Percentiles rank a stretch among this genome's conserved stretches.
Conservation (phyloP, 2,888 invertebrate genomes). For the Pyrrhia umbra region DNA sequence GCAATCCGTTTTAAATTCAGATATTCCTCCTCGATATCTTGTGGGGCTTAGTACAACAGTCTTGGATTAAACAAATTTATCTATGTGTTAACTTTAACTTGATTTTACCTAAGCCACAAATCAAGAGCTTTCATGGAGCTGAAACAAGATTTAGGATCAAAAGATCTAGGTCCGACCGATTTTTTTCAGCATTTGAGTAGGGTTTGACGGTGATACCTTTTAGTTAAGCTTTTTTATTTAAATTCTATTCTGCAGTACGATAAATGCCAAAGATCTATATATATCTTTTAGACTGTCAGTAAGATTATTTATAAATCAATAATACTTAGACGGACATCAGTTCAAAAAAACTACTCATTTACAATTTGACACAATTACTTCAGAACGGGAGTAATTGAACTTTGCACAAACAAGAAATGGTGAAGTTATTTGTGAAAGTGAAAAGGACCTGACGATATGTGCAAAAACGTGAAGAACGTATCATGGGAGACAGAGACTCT, state of each 20-base stretch:
- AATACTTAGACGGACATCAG: not conserved
- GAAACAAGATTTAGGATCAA: conserved; percentile 22
- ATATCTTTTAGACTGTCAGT: not conserved
- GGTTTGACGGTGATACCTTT: conserved; percentile 19
- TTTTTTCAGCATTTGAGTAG: conserved; percentile 40
- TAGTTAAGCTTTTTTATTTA: conserved; percentile 16
- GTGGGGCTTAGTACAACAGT: not conserved
- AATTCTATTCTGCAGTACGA: conserved; percentile 36
- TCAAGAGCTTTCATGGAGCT: conserved; percentile 32
- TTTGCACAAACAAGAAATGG: conserved; percentile 42
- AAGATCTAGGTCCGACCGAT: conserved; percentile 5
- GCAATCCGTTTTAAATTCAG: not conserved
- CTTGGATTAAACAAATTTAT: conserved; percentile 6
- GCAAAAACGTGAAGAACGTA: conserved; percentile 83
- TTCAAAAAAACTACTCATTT: conserved; percentile 22
- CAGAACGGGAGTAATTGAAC: conserved; percentile 14
- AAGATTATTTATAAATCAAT: not conserved
- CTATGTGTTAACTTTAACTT: conserved; percentile 5
- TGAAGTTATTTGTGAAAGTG: conserved; percentile 58
- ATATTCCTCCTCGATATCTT: not conserved
- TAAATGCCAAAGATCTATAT: not conserved
- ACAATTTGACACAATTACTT: conserved; percentile 38
- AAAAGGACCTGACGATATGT: conserved; percentile 77
- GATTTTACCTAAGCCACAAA: conserved; percentile 26
- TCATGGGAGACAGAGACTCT: conserved; percentile 88